These are phyloP conservation scores for Eupithecia subfuscata DNA, from an alignment of 2,888 invertebrate species.

Conservation along the genomic window DNA sequence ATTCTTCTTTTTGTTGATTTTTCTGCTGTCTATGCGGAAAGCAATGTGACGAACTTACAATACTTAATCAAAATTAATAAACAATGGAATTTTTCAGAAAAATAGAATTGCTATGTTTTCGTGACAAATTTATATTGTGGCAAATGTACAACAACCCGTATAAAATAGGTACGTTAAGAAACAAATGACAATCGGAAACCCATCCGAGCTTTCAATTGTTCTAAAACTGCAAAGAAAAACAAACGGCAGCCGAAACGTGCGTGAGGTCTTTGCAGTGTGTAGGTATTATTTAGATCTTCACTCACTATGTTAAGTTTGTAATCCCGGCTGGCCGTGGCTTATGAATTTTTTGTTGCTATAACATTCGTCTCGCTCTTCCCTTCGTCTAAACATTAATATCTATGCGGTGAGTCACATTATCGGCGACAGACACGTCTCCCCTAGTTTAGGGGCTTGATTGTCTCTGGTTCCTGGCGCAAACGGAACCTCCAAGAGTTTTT, in stretches of 20 bases:
- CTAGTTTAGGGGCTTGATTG: slow-evolving; percentile 52
- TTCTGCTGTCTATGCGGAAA: no score
- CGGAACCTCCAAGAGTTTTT: slow-evolving; percentile 1
- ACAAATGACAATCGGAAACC: not conserved
- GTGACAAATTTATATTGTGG: no score
- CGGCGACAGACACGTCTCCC: slow-evolving; percentile 56
- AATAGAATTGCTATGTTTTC: no score
- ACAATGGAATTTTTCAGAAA: no score
- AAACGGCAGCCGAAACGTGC: not conserved
- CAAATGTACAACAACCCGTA: no score
- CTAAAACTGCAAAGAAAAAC: not conserved
- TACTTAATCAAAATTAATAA: no score
- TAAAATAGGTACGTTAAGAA: not conserved
- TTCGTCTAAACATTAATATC: slow-evolving; percentile 60
- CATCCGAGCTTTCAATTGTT: not conserved
- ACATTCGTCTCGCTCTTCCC: slow-evolving; percentile 45
- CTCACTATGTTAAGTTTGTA: slow-evolving; percentile 8
- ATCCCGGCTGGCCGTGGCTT: not conserved
- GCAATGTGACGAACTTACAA: no score
- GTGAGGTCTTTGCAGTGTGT: not conserved
- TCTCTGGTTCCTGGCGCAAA: slow-evolving; percentile 47
- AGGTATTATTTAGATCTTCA: not conserved
- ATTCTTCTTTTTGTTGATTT: no score
- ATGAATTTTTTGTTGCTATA: slow-evolving; percentile 26
- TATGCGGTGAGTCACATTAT: slow-evolving; percentile 67